phyloP scores from a whole-genome alignment of 2,797 vertebrate species.

The Gouania willdenowi region DNA sequence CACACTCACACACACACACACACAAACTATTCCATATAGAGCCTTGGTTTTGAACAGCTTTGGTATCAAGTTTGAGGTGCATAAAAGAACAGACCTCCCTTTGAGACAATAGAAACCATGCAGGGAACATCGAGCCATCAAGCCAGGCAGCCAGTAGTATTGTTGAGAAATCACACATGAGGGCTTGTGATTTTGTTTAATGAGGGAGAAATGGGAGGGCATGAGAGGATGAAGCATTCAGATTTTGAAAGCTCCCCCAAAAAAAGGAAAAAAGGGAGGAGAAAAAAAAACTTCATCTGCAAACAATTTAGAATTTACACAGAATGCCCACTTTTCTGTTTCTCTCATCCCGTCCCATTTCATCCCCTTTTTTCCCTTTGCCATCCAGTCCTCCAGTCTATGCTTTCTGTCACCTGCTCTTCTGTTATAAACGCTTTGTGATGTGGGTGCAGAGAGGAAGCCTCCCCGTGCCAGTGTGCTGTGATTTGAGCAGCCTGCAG shows the following conservation, averaged over 20 bases:
- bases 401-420: slow-evolving; percentile 32
- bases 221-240: slow-evolving; percentile 41
- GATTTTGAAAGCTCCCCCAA: slow-evolving; percentile 60
- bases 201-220: slow-evolving; percentile 36
- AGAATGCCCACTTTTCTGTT: slow-evolving; percentile 42
- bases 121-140: slow-evolving; percentile 75
- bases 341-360: slow-evolving; percentile 17
- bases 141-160: slow-evolving; percentile 64
- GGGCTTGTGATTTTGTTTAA: slow-evolving; percentile 65
- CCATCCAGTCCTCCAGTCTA: slow-evolving; percentile 31
- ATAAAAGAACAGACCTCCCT: slow-evolving; percentile 67
- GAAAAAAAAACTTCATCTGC: slow-evolving; percentile 32
- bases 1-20: background rate
- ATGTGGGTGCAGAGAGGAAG: slow-evolving; percentile 52
- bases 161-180: slow-evolving; percentile 67
- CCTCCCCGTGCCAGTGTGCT: slow-evolving; percentile 46
- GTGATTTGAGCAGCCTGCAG: slow-evolving; percentile 57
- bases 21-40: slow-evolving; percentile 41
- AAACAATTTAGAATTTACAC: slow-evolving; percentile 65
- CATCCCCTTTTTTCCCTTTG: slow-evolving; percentile 18
- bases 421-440: slow-evolving; percentile 55
- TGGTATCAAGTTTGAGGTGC: slow-evolving; percentile 66
- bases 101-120: slow-evolving; percentile 62
- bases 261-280: slow-evolving; percentile 32
- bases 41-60: slow-evolving; percentile 58